A percentile compares a stretch with the other conserved stretches of the same genome.
phyloP scores from a whole-genome alignment of 2,113 vertebrate species.

The Actinemys pallida region DNA sequence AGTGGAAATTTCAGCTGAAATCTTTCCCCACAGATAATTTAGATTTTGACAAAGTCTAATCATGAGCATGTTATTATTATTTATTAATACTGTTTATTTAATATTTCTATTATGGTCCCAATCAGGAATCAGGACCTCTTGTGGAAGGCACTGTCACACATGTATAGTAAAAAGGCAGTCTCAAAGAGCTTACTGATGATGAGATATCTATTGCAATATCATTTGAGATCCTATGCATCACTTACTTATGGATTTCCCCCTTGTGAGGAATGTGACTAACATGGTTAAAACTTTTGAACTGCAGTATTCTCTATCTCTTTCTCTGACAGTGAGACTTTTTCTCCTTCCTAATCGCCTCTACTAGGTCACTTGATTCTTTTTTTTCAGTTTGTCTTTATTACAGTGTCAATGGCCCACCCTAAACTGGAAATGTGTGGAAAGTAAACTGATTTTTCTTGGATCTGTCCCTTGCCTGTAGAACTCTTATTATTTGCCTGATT shows the following conservation, averaged over 20 bases:
- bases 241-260: no score
- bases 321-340: not conserved
- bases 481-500: constrained; percentile 43
- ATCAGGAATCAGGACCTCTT: not conserved
- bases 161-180: not conserved
- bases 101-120: not conserved
- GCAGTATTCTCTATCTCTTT: rapidly evolving
- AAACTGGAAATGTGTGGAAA: not conserved
- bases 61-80: no score
- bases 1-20: not conserved
- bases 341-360: not conserved
- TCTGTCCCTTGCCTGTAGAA: not conserved
- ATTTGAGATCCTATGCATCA: no score
- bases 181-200: not conserved
- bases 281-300: not conserved
- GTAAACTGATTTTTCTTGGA: constrained; percentile 20
- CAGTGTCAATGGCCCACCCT: not conserved
- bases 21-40: not conserved
- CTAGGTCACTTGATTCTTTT: not conserved
- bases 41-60: not conserved
- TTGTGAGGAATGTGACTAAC: no score
- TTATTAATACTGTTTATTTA: not conserved
- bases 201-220: not conserved
- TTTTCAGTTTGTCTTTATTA: constrained; percentile 10
- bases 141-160: not conserved